Percentiles rank a stretch among this genome's conserved stretches.
These are phyloP conservation scores for Hippocampus comes DNA, from an alignment of 2,113 vertebrate species.

Conservation along the genomic window DNA sequence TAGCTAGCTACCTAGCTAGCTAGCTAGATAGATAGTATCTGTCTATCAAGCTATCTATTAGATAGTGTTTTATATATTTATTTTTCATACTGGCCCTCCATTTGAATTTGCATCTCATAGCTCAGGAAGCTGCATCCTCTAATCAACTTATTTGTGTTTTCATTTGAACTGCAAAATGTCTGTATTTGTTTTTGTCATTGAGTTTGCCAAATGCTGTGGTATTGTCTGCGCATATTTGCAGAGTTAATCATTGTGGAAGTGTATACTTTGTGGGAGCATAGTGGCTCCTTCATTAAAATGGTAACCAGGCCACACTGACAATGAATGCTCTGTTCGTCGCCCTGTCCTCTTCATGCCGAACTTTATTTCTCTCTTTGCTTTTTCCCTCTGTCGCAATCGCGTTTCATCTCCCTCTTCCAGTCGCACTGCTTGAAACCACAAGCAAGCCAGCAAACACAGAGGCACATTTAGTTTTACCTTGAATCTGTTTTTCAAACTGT, in stretches of 20 bases:
- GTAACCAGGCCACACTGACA: constrained; percentile 64
- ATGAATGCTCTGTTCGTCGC: constrained; percentile 60
- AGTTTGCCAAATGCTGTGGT: constrained; percentile 30
- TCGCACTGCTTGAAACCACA: constrained; percentile 28
- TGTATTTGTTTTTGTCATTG: constrained; percentile 42
- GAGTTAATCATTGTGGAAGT: constrained; percentile 60
- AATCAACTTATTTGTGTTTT: constrained; percentile 23
- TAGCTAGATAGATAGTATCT: too few relatives aligned
- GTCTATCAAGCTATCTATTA: too few relatives aligned
- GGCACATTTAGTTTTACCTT: constrained; percentile 27
- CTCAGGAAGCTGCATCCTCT: not conserved
- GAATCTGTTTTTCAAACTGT: constrained; percentile 9
- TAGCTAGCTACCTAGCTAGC: too few relatives aligned
- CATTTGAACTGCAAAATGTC: constrained; percentile 19
- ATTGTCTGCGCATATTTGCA: constrained; percentile 50
- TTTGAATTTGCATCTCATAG: not conserved
- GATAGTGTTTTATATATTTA: too few relatives aligned
- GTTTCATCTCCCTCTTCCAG: constrained; percentile 35
- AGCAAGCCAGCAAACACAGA: constrained; percentile 29
- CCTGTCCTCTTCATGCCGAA: constrained; percentile 47
- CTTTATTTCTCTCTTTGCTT: constrained; percentile 33
- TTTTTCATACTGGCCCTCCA: too few relatives aligned
- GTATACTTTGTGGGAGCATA: constrained; percentile 44
- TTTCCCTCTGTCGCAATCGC: constrained; percentile 14
- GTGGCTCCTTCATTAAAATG: constrained; percentile 67